Percentiles rank a stretch among this genome's conserved stretches.
phyloP scores from a whole-genome alignment of 2,113 vertebrate species.

The Hucho hucho region DNA sequence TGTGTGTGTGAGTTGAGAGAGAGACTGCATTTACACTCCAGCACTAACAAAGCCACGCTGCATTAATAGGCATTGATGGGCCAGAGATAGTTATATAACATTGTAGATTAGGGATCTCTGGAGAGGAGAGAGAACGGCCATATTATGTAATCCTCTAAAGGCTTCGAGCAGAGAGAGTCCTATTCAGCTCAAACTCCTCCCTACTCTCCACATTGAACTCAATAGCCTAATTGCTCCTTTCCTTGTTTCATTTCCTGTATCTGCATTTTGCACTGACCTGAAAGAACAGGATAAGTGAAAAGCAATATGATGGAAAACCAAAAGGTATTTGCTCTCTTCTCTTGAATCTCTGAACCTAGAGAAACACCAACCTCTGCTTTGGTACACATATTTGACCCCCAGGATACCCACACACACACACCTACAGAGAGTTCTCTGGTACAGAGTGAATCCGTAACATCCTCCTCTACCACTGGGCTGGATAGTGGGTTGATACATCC shows the following conservation, averaged over 20 bases:
- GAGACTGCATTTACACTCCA: conserved; percentile 50
- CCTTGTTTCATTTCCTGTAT: background rate
- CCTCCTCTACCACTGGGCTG: background rate
- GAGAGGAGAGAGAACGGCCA: conserved; percentile 34
- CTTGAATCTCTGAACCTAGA: background rate
- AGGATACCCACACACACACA: background rate
- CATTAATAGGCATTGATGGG: conserved; percentile 38
- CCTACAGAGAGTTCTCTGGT: background rate
- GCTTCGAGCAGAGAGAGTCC: conserved; percentile 13
- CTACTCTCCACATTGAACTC: background rate
- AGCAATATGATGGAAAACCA: conserved; percentile 3
- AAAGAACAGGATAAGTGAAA: too few relatives aligned
- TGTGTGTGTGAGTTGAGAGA: background rate
- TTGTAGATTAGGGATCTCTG: conserved; percentile 31
- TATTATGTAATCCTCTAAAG: conserved; percentile 28
- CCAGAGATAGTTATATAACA: conserved; percentile 63
- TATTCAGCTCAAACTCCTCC: background rate
- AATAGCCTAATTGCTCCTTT: too few relatives aligned
- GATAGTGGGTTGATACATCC: too few relatives aligned
- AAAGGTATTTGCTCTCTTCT: too few relatives aligned
- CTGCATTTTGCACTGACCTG: too few relatives aligned
- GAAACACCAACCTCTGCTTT: background rate
- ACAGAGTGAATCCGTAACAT: background rate
- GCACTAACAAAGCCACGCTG: conserved; percentile 49
- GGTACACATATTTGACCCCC: background rate